phyloP scores from a whole-genome alignment of 2,797 vertebrate genomes.

The Antennarius maculatus region DNA sequence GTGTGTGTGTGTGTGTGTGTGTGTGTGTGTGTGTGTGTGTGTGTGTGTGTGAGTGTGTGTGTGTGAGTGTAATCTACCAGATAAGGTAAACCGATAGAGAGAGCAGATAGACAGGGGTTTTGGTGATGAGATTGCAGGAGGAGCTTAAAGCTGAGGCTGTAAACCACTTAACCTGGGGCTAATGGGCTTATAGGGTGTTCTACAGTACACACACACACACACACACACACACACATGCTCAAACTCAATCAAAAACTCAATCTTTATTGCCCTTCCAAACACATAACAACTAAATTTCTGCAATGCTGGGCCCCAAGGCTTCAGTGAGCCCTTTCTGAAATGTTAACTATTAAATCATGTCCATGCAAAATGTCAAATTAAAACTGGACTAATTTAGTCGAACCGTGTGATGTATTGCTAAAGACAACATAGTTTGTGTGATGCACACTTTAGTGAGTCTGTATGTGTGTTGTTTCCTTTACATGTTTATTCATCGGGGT shows the following conservation, averaged over 20 bases:
- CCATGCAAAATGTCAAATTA: conserved; percentile 53
- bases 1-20: conserved; percentile 46
- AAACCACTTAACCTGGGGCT: conserved; percentile 81
- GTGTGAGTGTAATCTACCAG: conserved; percentile 66
- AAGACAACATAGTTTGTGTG: conserved; percentile 16
- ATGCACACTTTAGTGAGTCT: conserved; percentile 3
- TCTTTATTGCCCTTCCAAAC: conserved; percentile 27
- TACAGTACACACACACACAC: conserved; percentile 53
- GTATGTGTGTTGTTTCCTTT: background rate
- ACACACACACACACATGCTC: conserved; percentile 19
- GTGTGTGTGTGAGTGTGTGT: conserved; percentile 34
- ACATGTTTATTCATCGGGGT: conserved; percentile 30
- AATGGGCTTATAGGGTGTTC: conserved; percentile 76
- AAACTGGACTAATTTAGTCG: conserved; percentile 48
- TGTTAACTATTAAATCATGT: conserved; percentile 64
- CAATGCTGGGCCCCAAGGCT: conserved; percentile 41
- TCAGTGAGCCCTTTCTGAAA: conserved; percentile 65
- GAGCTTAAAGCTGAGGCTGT: conserved; percentile 74
- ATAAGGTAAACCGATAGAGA: conserved; percentile 71
- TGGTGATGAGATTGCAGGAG: conserved; percentile 72
- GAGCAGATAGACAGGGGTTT: conserved; percentile 67
- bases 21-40: conserved; percentile 51
- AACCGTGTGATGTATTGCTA: conserved; percentile 28
- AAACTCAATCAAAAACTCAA: conserved; percentile 44
- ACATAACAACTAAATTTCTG: conserved; percentile 39